Evolutionary conservation across 1,140 invertebrate genomes (phyloP), one percentile per base, ranked within the genome.

Genomic region (Drosophila sturtevanti): DNA sequence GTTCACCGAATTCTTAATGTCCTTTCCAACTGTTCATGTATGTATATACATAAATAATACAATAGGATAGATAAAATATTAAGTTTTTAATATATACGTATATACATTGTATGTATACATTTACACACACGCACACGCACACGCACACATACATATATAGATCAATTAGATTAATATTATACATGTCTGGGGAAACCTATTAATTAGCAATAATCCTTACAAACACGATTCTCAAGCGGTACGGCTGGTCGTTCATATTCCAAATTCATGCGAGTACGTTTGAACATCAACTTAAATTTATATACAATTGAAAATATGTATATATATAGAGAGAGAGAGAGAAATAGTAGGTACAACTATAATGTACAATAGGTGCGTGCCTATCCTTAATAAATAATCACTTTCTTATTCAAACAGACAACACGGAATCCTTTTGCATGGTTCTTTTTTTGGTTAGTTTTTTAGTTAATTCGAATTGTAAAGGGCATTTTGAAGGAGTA

Each of bases 11-110:
- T 54, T 61, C 11, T 22, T 61, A 58, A 78, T 86, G 75, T 69
- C 79, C 82, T 72, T 72, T 87, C 75, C 82, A 74, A 87, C 63
- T 68, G 31, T 60, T 34, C 16, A 11, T 11, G 10, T 12, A 31
- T 31, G 31, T 35, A 61, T 41, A 41, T n/a, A 37, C 2, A 61
- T 18, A n/a, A n/a, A n/a, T n/a, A n/a, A n/a, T n/a, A 35, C 18
- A 22, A 11, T 5, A 31, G 37, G 14, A 66, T 16, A 55, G 37
- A 31, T 6, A 31, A 6, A 31, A 24, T 24, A 24, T 24, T 4
- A 31, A 31, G 27, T 4, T 24, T 3, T 3, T 24, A 24, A 4
- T 2, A 24, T 24, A 4, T 24, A 31, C 7, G 3, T 31, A 31
- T 31, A 31, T 31, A 31, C 27, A 31, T 31, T 31, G 27, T 6